Conservation (phyloP, 2,113 vertebrate genomes). For the Heloderma charlesbogerti region DNA sequence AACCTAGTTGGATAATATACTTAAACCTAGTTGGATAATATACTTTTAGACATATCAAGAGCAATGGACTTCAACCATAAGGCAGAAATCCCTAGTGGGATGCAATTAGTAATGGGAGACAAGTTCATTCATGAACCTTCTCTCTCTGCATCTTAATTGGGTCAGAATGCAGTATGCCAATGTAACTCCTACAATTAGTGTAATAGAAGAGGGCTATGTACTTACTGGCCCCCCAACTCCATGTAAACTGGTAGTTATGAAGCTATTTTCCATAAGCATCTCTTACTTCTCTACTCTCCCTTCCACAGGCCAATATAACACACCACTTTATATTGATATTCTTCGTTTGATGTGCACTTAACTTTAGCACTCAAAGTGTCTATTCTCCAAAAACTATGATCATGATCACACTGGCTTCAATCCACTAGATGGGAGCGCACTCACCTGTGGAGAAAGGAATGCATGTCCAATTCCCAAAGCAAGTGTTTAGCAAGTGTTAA, state of each 20-base stretch:
- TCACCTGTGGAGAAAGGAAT: background rate
- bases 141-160: background rate
- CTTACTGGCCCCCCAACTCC: background rate
- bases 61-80: background rate
- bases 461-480: background rate
- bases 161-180: background rate
- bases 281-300: background rate
- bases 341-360: background rate
- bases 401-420: background rate
- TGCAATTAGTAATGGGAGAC: background rate
- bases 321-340: background rate
- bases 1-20: background rate
- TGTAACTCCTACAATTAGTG: background rate
- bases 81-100: background rate
- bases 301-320: background rate
- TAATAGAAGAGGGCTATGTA: background rate
- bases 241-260: background rate
- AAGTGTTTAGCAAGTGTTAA: background rate
- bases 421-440: background rate
- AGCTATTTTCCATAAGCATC: background rate
- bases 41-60: background rate
- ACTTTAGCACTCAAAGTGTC: background rate
- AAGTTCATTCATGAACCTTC: background rate
- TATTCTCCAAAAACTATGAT: background rate
- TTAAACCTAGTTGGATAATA: background rate